Conservation (phyloP, 2,113 vertebrate species). For the Hippolais icterina region DNA sequence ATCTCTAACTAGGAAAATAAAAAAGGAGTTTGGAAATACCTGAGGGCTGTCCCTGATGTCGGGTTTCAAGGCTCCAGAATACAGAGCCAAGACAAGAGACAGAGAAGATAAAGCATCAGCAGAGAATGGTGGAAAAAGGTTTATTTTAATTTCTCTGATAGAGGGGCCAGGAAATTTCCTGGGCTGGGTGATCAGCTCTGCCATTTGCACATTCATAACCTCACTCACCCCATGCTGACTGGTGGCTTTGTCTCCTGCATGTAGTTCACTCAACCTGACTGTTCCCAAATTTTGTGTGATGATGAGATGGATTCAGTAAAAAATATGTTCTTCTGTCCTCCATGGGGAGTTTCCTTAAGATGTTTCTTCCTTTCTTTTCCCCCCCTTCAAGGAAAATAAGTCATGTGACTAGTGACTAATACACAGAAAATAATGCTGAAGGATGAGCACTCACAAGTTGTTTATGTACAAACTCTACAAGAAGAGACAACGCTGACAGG, state of each 20-base stretch:
- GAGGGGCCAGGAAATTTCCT: neutral
- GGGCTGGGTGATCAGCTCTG: neutral
- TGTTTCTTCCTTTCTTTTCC: fast-evolving
- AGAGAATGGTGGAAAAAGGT: neutral
- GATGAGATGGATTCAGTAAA: neutral
- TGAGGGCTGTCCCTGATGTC: neutral
- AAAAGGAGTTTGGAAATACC: neutral
- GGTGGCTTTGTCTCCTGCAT: neutral
- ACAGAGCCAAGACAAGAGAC: neutral
- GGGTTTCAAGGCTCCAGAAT: neutral
- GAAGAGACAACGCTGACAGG: neutral
- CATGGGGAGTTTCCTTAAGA: neutral
- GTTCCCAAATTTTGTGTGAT: neutral
- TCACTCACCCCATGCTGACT: neutral
- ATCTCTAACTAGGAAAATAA: neutral
- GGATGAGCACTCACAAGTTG: neutral
- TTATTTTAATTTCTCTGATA: neutral
- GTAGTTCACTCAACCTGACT: neutral
- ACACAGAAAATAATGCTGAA: neutral
- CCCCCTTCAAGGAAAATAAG: neutral
- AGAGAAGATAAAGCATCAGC: neutral
- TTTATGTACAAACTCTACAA: neutral
- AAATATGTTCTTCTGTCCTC: neutral
- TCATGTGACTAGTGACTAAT: neutral
- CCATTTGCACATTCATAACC: neutral